A percentile compares a stretch with the other conserved stretches of the same genome.
Conservation (phyloP, 2,888 invertebrate genomes). For the Rhamnusium bicolor region DNA sequence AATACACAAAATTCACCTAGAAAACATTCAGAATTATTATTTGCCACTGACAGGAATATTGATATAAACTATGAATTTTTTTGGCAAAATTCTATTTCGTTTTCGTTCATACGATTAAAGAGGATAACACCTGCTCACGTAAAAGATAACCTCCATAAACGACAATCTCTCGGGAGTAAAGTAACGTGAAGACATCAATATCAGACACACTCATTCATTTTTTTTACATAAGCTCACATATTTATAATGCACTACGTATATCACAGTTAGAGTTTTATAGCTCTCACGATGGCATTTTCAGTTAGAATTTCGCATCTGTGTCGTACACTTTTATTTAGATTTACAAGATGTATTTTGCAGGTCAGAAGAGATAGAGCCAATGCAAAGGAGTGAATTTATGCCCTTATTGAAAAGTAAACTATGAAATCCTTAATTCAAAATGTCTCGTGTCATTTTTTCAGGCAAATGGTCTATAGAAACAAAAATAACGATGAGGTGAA, state of each 20-base stretch:
- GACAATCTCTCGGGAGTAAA: slow-evolving; percentile 1
- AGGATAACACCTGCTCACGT: slow-evolving; percentile 21
- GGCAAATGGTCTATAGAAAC: too few relatives aligned
- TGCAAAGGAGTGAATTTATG: not conserved
- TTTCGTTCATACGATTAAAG: slow-evolving; percentile 8
- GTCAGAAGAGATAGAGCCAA: not conserved
- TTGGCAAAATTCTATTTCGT: not conserved
- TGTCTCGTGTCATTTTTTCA: not conserved
- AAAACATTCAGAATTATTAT: not conserved
- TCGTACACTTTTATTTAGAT: slow-evolving; percentile 23
- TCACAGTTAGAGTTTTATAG: slow-evolving; percentile 12
- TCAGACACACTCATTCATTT: slow-evolving; percentile 2
- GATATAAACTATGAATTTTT: slow-evolving; percentile 5
- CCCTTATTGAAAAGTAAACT: not conserved
- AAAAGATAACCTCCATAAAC: slow-evolving; percentile 19
- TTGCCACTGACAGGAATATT: not conserved
- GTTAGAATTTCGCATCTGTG: slow-evolving; percentile 17
- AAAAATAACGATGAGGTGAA: too few relatives aligned
- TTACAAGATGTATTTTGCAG: not conserved
- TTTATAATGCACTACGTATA: slow-evolving; percentile 1
- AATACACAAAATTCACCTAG: too few relatives aligned
- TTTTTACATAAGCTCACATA: not conserved
- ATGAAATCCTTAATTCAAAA: not conserved
- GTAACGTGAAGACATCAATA: slow-evolving; percentile 20
- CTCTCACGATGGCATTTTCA: slow-evolving; percentile 21